These are phyloP conservation scores for Drosophila biarmipes DNA, from an alignment of 1,140 invertebrate species.

Conservation along the genomic window DNA sequence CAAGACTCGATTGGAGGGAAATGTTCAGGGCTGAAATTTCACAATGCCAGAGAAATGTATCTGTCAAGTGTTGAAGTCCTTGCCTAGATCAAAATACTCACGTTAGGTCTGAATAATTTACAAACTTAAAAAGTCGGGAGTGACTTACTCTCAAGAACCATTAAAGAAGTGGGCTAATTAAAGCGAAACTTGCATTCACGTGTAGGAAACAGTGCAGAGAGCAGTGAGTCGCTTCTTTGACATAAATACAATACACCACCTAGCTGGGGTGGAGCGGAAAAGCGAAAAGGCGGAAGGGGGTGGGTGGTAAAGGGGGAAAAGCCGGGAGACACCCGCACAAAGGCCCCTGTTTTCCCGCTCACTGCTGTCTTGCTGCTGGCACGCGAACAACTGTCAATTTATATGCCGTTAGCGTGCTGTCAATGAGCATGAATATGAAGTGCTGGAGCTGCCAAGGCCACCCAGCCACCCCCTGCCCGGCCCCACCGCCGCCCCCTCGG, in stretches of 20 bases:
- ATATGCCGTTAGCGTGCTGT: constrained; percentile 83
- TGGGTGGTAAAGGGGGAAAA: neutral
- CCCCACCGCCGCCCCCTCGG: constrained; percentile 7
- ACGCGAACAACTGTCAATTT: constrained; percentile 76
- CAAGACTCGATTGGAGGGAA: no score
- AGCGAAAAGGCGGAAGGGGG: constrained; percentile 1
- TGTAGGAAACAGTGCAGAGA: constrained; percentile 23
- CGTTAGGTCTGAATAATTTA: neutral
- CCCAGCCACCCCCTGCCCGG: constrained; percentile 6
- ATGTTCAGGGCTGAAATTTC: no score
- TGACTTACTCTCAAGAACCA: no score
- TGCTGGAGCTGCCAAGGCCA: constrained; percentile 25
- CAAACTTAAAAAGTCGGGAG: no score
- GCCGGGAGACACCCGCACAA: constrained; percentile 6
- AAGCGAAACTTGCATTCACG: neutral
- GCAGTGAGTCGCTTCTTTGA: constrained; percentile 35
- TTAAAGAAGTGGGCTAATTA: neutral
- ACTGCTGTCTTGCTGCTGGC: constrained; percentile 20
- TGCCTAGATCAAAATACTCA: neutral
- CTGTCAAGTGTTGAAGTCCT: no score
- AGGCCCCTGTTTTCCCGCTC: neutral
- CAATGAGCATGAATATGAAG: constrained; percentile 80
- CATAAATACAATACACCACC: constrained; percentile 19
- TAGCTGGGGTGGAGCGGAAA: constrained; percentile 7
- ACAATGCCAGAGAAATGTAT: no score